phyloP scores from a whole-genome alignment of 1,140 invertebrate species.

The Maconellicoccus hirsutus region DNA sequence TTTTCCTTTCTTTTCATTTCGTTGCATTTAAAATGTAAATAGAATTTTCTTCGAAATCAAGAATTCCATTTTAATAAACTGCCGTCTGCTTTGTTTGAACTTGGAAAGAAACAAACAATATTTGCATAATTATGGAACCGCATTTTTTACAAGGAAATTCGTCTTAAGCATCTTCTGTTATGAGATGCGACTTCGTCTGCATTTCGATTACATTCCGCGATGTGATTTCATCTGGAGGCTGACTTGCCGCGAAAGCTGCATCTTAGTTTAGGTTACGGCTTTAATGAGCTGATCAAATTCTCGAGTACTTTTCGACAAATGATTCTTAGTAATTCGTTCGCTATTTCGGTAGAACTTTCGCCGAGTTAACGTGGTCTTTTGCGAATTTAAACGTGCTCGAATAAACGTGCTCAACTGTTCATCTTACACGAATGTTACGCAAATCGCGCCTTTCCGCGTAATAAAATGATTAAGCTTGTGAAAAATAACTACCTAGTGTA shows the following conservation, averaged over 20 bases:
- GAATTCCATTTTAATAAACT: conserved; percentile 22
- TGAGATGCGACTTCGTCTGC: conserved; percentile 21
- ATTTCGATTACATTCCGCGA: conserved; percentile 15
- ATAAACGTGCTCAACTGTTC: too few relatives aligned
- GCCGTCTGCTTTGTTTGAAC: conserved; percentile 21
- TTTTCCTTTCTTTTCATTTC: conserved; percentile 22
- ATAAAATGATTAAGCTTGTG: not conserved
- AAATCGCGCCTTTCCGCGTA: too few relatives aligned
- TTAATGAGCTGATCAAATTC: too few relatives aligned
- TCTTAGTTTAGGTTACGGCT: not conserved
- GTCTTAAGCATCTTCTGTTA: conserved; percentile 22
- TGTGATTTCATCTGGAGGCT: not conserved
- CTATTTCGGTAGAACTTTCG: too few relatives aligned
- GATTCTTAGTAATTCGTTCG: too few relatives aligned
- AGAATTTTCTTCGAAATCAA: conserved; percentile 22
- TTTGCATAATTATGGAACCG: conserved; percentile 22
- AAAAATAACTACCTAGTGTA: not conserved
- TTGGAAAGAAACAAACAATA: conserved; percentile 21
- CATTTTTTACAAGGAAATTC: conserved; percentile 21
- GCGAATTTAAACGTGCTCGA: too few relatives aligned
- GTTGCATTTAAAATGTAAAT: conserved; percentile 22
- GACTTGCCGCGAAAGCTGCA: not conserved
- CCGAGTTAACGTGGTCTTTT: too few relatives aligned
- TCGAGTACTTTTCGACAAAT: too few relatives aligned
- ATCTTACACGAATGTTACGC: too few relatives aligned